Base-by-base conservation (phyloP, 2,888 invertebrate species). In the Tenthredo scrophulariae region DNA sequence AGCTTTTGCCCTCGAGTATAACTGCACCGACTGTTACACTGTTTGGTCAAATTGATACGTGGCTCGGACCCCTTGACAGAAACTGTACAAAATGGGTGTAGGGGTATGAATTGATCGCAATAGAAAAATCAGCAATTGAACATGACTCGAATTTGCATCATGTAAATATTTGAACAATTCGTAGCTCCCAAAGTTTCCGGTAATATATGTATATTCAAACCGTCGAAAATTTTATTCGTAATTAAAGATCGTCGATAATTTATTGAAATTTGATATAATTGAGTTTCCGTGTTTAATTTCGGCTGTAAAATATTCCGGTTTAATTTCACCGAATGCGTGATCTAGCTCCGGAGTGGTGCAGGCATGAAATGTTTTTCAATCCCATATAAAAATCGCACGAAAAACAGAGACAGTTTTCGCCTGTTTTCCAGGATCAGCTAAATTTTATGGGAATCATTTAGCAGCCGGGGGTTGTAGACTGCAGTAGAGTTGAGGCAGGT, bases 401-500 rank as follows among this genome's bases (percentile, higher is more conserved):
- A 7, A 54, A 54, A 54, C 54, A 74, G 43, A 74, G 26, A 22
- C 72, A 22, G 88, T 90, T 90, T 87, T 87, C 87, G 86, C 86
- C 85, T 85, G 33, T 84, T 84, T 86, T 86, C 87, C 88, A 84
- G 82, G 84, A 46, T n/a, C 67, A 33, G 72, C 40, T 82, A 86
- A 88, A 89, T 89, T 89, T 89, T 89, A 89, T 86, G 89, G 86
- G 85, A 87, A 85, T 50, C 86, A 85, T 87, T 89, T 80, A 86
- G 74, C 70, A 58, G 80, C 33, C 85, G 84, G 87, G 72, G 72
- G 13, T 46, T 70, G 33, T 67, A 33, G 67, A 54, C 54, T 67
- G 29, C 67, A 29, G 29, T 15, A 26, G 72, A 74, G 72, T 43
- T 22, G 72, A 74, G 72, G 72, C 43, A 86, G 86, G 85, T 87